phyloP scores from a whole-genome alignment of 2,797 vertebrate genomes.

The Pangasius mekongensis region DNA sequence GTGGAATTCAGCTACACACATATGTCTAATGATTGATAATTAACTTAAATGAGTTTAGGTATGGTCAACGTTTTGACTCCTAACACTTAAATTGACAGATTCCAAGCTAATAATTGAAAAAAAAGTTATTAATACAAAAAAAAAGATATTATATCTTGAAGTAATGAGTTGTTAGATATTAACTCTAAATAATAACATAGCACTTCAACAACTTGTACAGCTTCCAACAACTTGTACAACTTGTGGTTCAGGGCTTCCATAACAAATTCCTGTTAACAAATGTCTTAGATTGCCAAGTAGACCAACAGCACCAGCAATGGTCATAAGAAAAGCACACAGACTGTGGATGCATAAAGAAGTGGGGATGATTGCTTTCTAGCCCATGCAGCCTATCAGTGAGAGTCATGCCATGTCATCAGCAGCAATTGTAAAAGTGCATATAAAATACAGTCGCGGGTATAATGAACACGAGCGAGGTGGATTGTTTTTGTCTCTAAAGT shows the following conservation, averaged over 20 bases:
- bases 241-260: not conserved
- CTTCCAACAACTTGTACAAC: too few relatives aligned
- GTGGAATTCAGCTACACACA: not conserved
- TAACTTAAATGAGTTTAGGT: not conserved
- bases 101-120: not conserved
- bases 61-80: not conserved
- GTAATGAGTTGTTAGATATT: not conserved
- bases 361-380: not conserved
- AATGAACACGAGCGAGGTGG: not conserved
- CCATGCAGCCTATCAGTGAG: not conserved
- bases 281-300: not conserved
- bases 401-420: not conserved
- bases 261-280: not conserved
- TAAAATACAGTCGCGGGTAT: not conserved
- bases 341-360: not conserved
- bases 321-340: not conserved
- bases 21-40: not conserved
- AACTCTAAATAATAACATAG: not conserved
- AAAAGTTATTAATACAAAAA: not conserved
- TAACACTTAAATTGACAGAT: not conserved
- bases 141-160: not conserved
- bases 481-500: not conserved
- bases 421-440: not conserved
- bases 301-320: not conserved
- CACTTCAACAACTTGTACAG: not conserved